These are phyloP conservation scores for Albula goreensis DNA, from an alignment of 2,113 vertebrate species.

Conservation along the genomic window DNA sequence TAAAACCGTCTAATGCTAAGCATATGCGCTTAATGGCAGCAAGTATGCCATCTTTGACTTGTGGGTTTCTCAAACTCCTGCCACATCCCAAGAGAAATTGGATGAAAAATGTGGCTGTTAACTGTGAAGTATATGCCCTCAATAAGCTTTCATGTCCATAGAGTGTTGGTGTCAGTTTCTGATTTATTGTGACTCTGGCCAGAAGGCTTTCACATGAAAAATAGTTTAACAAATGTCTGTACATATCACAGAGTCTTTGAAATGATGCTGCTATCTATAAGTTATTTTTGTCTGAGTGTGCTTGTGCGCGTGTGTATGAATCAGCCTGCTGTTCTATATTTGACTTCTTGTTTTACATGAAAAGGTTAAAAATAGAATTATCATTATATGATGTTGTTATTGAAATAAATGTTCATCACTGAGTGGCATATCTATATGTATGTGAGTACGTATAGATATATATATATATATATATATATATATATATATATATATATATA, in stretches of 20 bases:
- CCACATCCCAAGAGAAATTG: background rate
- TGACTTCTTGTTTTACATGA: background rate
- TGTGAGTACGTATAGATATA: too few relatives aligned
- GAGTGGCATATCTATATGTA: background rate
- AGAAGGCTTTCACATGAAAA: background rate
- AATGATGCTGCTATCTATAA: background rate
- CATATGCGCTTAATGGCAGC: background rate
- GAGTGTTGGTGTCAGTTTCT: background rate
- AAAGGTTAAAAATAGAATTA: background rate
- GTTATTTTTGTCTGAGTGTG: background rate
- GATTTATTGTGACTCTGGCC: background rate
- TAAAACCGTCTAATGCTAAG: background rate
- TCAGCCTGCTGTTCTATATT: background rate
- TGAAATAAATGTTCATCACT: background rate
- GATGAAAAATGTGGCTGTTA: background rate
- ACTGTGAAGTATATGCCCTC: background rate
- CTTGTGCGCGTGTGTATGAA: background rate
- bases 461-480: too few relatives aligned
- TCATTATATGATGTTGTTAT: background rate
- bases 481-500: too few relatives aligned
- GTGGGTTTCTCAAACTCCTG: background rate
- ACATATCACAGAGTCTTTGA: background rate
- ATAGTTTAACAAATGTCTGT: background rate
- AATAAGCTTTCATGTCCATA: background rate
- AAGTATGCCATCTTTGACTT: background rate